Percentiles rank a stretch among this genome's conserved stretches.
phyloP scores from a whole-genome alignment of 2,888 invertebrate species.

The Cosmia trapezina region DNA sequence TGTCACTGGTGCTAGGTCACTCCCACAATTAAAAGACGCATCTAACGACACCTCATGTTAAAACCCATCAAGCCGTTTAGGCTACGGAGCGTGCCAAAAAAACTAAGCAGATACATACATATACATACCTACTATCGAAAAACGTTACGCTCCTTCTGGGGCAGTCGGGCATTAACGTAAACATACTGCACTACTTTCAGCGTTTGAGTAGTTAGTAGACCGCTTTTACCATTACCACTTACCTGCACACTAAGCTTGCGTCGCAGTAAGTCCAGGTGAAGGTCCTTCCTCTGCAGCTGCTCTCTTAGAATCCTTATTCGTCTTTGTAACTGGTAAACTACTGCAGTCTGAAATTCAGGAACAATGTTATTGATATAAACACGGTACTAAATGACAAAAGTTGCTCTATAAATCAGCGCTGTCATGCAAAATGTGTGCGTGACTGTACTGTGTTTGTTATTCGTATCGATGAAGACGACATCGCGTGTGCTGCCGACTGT shows the following conservation, averaged over 20 bases:
- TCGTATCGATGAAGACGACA: constrained; percentile 27
- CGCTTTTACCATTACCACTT: constrained; percentile 35
- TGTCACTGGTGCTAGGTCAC: too few relatives aligned
- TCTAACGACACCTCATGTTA: too few relatives aligned
- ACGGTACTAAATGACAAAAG: constrained; percentile 34
- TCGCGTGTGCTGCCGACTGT: constrained; percentile 51
- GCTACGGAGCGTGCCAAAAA: too few relatives aligned
- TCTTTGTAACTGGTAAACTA: constrained; percentile 97
- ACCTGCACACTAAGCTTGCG: constrained; percentile 96
- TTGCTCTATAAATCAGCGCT: constrained; percentile 37
- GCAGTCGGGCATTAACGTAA: too few relatives aligned
- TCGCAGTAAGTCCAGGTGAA: constrained; percentile 96
- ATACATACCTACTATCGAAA: too few relatives aligned
- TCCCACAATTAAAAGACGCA: too few relatives aligned
- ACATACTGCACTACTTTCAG: background rate
- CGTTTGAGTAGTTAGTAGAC: background rate
- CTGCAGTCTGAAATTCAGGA: constrained; percentile 91
- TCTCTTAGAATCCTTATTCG: constrained; percentile 96
- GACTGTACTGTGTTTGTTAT: constrained; percentile 46
- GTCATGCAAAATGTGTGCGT: constrained; percentile 56
- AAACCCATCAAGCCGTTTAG: too few relatives aligned
- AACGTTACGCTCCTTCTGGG: too few relatives aligned
- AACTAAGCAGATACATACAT: too few relatives aligned
- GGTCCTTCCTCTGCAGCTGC: constrained; percentile 97
- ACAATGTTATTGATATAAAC: constrained; percentile 30